phyloP scores from a whole-genome alignment of 2,113 vertebrate genomes.

The Colius striatus region DNA sequence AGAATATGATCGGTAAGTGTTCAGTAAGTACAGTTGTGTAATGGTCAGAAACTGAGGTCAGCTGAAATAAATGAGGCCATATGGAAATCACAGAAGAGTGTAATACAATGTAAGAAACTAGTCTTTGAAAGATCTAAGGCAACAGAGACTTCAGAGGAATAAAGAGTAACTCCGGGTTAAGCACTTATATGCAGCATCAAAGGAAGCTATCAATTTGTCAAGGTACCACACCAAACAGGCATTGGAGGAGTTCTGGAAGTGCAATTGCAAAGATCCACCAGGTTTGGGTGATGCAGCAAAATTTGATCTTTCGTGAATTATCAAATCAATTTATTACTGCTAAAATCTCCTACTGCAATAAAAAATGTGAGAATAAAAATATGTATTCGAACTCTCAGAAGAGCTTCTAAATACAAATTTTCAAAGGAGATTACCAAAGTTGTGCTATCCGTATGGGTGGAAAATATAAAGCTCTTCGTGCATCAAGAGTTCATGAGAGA shows the following conservation, averaged over 20 bases:
- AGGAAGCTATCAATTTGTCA: background rate
- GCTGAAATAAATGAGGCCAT: background rate
- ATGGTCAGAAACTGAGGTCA: background rate
- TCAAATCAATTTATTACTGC: background rate
- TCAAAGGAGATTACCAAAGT: background rate
- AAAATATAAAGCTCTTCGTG: background rate
- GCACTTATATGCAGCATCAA: background rate
- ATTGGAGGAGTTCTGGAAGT: background rate
- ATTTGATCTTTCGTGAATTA: background rate
- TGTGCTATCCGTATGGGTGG: fast-evolving
- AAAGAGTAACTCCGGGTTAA: background rate
- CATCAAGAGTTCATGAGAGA: background rate
- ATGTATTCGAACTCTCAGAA: background rate
- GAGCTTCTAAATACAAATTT: background rate
- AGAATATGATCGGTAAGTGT: background rate
- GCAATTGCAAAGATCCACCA: background rate
- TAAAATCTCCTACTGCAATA: background rate
- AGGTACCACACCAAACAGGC: background rate
- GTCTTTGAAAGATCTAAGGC: background rate
- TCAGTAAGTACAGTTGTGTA: background rate
- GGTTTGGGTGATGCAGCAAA: background rate
- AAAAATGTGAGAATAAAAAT: background rate
- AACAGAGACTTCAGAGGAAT: background rate
- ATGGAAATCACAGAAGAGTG: background rate
- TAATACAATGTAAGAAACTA: background rate